These are phyloP conservation scores for Dendronephthya gigantea DNA, from an alignment of 64 coral and sea anemone genomes.

Conservation along the genomic window DNA sequence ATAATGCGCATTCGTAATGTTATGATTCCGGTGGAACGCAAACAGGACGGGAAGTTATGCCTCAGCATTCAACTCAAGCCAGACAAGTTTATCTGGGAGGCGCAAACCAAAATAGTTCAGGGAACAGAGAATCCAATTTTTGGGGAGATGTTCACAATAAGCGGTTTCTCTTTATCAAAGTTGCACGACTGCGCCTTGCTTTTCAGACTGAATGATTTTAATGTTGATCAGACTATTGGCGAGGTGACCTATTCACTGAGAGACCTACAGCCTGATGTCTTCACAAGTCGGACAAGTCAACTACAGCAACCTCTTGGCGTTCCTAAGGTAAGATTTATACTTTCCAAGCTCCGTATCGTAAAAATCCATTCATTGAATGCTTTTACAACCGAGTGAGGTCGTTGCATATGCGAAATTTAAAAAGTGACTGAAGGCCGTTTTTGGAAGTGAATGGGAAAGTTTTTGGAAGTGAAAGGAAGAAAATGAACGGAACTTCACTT, in stretches of 20 bases:
- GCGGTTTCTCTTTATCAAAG: conserved; percentile 1
- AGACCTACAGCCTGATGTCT: not conserved
- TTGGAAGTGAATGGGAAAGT: too few relatives aligned
- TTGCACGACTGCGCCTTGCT: conserved; percentile 3
- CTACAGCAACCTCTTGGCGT: not conserved
- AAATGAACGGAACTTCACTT: too few relatives aligned
- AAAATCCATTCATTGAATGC: too few relatives aligned
- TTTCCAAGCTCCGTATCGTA: too few relatives aligned
- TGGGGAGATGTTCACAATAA: not conserved
- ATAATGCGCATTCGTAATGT: not conserved
- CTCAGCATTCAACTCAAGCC: not conserved
- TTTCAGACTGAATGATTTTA: not conserved
- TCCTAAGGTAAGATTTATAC: not conserved
- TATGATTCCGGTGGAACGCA: not conserved
- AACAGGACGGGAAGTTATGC: conserved; percentile 1
- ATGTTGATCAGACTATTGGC: not conserved
- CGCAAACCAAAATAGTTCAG: not conserved
- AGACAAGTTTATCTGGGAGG: conserved; percentile 9
- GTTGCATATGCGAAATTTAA: too few relatives aligned
- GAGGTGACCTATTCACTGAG: not conserved
- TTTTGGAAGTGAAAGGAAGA: too few relatives aligned
- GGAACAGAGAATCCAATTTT: conserved; percentile 20
- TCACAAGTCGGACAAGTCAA: not conserved
- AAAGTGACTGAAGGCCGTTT: too few relatives aligned
- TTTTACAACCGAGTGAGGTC: too few relatives aligned